Evolutionary conservation across 2,797 vertebrate genomes (phyloP), one percentile per base, ranked within the genome.

Genomic region (Novumbra hubbsi): DNA sequence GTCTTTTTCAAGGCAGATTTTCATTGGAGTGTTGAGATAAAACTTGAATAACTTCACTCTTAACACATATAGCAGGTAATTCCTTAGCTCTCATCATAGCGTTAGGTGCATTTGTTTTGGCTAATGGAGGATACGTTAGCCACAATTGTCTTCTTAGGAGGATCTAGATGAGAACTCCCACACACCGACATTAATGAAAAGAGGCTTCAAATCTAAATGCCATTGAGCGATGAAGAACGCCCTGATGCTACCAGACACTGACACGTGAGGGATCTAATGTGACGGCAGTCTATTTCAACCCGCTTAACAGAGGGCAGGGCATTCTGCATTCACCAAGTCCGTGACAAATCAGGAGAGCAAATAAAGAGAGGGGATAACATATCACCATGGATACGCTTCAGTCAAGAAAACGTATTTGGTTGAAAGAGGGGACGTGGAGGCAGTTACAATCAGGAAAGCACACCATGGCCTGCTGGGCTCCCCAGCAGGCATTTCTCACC

Each of bases 401-500:
- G 66, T 74, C 80, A 78, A 68, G 66, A 68, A 74, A 76, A 78
- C 71, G 71, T 71, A 70, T 50, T 57, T 28, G 65, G 77, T 78
- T 83, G 71, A 71, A 21, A 68, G 73, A 79, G 82, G 86, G 85
- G 81, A 90, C 86, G 88, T 85, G 84, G 79, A 88, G 83, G 87
- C 21, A 60, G 21, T 60, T 17, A 24, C 14, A 60, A 60, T 60
- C 55, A 60, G 21, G 11, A 17, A 12, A 55, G 9, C n/a, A 19
- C 52, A 60, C 21, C 55, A 11, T 60, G 21, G 55, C 7, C 11
- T 24, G n/a, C 4, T 60, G 3, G 11, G 55, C 69, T 75, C 81
- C 69, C 70, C 83, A 86, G 41, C 41, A 45, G 41, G 5, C 81
- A 79, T 66, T 81, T 76, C 77, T 82, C 83, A 84, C 84, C 84